A percentile compares a stretch with the other conserved stretches of the same genome.
Conservation (phyloP, 2,888 invertebrate genomes). For the Sicus ferrugineus region DNA sequence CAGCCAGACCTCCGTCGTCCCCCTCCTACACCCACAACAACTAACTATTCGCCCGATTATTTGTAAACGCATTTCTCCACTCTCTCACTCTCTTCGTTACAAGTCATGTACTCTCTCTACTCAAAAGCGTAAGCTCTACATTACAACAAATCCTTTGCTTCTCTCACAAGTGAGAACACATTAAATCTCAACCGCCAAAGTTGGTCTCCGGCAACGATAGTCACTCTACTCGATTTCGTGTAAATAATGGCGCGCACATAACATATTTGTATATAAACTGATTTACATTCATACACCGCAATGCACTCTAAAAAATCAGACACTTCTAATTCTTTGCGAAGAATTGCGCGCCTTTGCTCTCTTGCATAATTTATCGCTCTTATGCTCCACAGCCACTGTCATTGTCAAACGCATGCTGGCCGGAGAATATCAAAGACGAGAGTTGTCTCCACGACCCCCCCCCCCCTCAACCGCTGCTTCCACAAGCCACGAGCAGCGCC, state of each 20-base stretch:
- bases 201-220: not conserved
- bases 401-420: conserved; percentile 46
- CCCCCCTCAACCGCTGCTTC: not conserved
- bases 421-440: not conserved
- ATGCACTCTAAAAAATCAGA: not conserved
- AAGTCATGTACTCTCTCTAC: not conserved
- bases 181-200: conserved; percentile 5
- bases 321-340: conserved; percentile 6
- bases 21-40: not conserved
- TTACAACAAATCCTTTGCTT: not conserved
- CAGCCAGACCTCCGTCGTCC: not conserved
- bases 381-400: conserved; percentile 46
- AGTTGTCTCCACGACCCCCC: not conserved
- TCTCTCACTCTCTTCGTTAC: not conserved
- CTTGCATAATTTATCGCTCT: conserved; percentile 36
- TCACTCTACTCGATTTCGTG: conserved; percentile 15
- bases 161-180: not conserved
- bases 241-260: not conserved
- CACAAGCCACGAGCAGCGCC: not conserved
- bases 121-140: not conserved
- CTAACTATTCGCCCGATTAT: not conserved
- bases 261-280: not conserved
- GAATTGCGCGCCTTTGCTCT: conserved; percentile 10
- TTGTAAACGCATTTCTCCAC: not conserved
- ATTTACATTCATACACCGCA: not conserved